Evolutionary conservation across 1,140 invertebrate genomes (phyloP).

Genomic region (Arion vulgaris): DNA sequence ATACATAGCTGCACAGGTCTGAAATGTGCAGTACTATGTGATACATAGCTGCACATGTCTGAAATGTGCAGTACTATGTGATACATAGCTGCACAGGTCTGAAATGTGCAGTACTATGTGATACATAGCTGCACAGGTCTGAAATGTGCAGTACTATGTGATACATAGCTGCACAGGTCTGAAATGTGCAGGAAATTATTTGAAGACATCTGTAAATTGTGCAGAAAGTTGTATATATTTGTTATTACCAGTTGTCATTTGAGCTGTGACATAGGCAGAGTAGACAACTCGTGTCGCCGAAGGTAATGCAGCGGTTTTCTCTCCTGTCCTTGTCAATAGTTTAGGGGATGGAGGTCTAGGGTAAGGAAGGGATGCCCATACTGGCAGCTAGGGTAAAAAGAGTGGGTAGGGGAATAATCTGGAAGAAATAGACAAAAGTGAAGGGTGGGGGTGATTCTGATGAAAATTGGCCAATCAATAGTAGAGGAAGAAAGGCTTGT

Average conservation of each 20-base stretch:
- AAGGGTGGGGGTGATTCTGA: not conserved
- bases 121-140: no score
- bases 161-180: no score
- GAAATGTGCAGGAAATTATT: no score
- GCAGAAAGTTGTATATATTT: not conserved
- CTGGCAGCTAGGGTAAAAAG: not conserved
- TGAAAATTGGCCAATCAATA: constrained; percentile 29
- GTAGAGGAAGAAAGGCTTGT: constrained; percentile 10
- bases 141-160: no score
- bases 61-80: no score
- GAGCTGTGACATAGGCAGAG: not conserved
- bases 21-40: no score
- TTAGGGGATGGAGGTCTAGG: not conserved
- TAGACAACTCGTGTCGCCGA: not conserved
- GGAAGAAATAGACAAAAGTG: not conserved
- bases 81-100: no score
- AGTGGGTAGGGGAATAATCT: not conserved
- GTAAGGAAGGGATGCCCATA: not conserved
- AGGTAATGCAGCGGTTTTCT: not conserved
- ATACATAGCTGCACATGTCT: no score
- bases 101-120: no score
- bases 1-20: no score
- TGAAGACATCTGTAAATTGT: not conserved
- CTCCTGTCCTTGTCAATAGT: not conserved
- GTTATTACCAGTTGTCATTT: not conserved